Evolutionary conservation across 2,888 invertebrate genomes (phyloP), one percentile per base, ranked within the genome.

Genomic region (Fissipunctia ypsillon): DNA sequence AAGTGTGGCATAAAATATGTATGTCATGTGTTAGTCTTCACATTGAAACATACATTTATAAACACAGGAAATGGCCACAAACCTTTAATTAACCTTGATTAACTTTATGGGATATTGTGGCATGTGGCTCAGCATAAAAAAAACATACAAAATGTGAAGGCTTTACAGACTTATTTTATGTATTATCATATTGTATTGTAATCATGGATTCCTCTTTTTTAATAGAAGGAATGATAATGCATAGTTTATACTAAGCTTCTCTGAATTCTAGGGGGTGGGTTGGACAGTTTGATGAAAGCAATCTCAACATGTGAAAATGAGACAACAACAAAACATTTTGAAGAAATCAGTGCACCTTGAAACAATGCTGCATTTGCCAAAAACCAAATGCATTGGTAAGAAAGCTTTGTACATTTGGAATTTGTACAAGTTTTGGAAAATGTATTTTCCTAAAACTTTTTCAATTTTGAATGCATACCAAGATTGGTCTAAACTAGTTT

Each of bases 231-330:
- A 63, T 59, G 9, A 25, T n/a, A 45, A 25, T 59, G n/a, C 43
- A 38, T 16, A 54, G 64, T 50, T 54, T 69, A 54, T 35, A 79
- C 25, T 31, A n/a, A 45, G 64, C 38, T 81, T 76, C 56, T 79
- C 69, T 79, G 31, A 67, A 81, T 79, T 79, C 41, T 79, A 79
- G 78, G 38, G 77, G 69, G 38, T 66, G 80, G 80, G 80, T 45
- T 54, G 76, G 38, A 50, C 31, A 25, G 45, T 67, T 25, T 14
- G 12, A 67, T 45, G 66, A 63, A 12, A 66, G 25, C 22, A 56
- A 63, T 56, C 22, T 22, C 60, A 31, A 66, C 22, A 35, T 50
- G 6, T 59, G 43, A 43, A 64, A 31, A 31, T 31, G n/a, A n/a
- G n/a, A 31, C 48, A 6, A 64, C 61, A 2, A 12, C 50, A 31